Conservation (phyloP, 2,113 vertebrate species). For the Callospermophilus lateralis region DNA sequence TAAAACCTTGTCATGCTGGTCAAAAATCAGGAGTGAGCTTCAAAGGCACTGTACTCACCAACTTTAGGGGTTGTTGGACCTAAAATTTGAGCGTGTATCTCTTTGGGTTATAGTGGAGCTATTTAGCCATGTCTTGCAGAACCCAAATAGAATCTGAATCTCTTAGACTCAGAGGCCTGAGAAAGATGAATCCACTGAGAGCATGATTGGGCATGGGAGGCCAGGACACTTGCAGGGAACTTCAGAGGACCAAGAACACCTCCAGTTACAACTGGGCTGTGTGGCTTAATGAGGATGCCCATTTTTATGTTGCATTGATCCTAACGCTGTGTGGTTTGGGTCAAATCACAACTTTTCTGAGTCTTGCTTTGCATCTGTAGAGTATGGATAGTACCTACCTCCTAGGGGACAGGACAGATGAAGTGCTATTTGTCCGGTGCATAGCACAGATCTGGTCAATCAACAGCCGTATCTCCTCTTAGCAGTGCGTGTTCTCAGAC, state of each 20-base stretch:
- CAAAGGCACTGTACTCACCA: not conserved
- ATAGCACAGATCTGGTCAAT: not conserved
- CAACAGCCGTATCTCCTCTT: not conserved
- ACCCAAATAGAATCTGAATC: not conserved
- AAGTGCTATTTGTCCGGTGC: not conserved
- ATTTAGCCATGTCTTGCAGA: not conserved
- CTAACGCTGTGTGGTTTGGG: not conserved
- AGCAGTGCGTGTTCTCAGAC: not conserved
- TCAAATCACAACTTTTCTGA: not conserved
- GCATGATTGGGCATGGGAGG: not conserved
- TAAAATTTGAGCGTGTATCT: not conserved
- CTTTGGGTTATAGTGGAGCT: not conserved
- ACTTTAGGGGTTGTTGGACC: not conserved
- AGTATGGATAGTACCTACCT: not conserved
- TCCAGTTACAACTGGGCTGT: not conserved
- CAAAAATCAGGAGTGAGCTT: not conserved
- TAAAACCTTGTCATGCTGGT: not conserved
- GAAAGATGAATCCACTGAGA: not conserved
- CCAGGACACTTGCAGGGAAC: not conserved
- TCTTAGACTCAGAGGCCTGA: not conserved
- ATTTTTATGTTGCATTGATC: not conserved
- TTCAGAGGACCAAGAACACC: fast-evolving
- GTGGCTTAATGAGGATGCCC: not conserved
- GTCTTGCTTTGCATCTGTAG: not conserved
- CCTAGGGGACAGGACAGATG: not conserved